Conservation (phyloP, 2,113 vertebrate species). For the Pavo muticus region DNA sequence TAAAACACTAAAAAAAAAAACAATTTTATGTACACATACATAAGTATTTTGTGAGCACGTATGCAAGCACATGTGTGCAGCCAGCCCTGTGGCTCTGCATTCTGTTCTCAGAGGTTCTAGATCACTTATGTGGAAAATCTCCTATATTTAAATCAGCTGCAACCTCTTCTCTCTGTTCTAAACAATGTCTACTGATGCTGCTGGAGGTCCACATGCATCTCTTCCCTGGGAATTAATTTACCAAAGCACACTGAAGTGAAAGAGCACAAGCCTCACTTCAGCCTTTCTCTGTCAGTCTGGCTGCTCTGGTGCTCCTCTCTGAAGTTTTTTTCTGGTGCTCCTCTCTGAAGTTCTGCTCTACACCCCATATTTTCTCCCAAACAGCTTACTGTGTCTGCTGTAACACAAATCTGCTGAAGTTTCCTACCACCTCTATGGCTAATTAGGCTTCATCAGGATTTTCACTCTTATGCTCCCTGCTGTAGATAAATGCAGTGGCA, state of each 20-base stretch:
- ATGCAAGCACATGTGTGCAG: rapidly evolving
- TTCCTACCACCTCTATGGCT: background rate
- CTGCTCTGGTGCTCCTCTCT: background rate
- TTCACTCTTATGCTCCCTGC: background rate
- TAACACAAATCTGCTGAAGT: background rate
- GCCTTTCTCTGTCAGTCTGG: background rate
- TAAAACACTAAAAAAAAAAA: background rate
- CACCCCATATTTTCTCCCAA: background rate
- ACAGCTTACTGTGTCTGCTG: background rate
- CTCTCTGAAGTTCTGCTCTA: background rate
- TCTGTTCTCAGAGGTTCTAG: background rate
- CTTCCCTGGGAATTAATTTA: background rate
- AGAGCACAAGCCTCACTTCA: background rate
- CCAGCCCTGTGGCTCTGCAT: background rate
- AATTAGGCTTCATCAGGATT: constrained; percentile 1
- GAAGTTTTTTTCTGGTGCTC: background rate
- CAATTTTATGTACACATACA: background rate
- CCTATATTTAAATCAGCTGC: background rate
- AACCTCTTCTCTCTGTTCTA: background rate
- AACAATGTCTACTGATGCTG: background rate
- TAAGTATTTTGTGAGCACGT: background rate
- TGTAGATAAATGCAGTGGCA: background rate
- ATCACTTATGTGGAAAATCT: background rate
- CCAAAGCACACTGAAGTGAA: background rate
- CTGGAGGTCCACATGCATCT: background rate